These are phyloP conservation scores for Platyscapa corneri DNA, from an alignment of 1,140 invertebrate species.

Conservation along the genomic window DNA sequence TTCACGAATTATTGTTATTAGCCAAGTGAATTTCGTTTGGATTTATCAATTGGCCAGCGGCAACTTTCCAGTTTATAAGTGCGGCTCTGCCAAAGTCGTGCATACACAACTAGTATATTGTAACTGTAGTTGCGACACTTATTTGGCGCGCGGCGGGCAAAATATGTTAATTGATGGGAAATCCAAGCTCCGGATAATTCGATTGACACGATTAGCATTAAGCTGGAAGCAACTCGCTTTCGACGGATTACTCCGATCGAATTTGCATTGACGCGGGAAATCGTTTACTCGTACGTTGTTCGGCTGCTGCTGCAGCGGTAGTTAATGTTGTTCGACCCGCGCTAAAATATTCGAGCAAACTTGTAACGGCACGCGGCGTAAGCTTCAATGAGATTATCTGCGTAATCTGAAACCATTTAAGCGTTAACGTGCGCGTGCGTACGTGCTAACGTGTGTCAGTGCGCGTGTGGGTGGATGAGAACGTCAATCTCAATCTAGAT, in stretches of 20 bases:
- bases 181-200: background rate
- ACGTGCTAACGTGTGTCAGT: background rate
- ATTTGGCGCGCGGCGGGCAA: background rate
- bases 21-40: too few species aligned
- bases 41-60: too few species aligned
- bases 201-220: background rate
- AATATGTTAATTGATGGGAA: constrained; percentile 30
- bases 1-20: too few species aligned
- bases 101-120: background rate
- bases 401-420: constrained; percentile 46
- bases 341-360: constrained; percentile 27
- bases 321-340: constrained; percentile 1
- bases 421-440: background rate
- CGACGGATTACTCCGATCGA: constrained; percentile 22
- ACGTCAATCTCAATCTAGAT: background rate
- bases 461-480: background rate
- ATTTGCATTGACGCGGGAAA: constrained; percentile 21
- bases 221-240: background rate
- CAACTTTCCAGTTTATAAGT: background rate
- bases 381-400: constrained; percentile 24
- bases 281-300: background rate
- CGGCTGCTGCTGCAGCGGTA: background rate
- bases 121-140: background rate
- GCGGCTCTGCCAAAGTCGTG: background rate
- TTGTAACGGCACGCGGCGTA: constrained; percentile 1